Conservation (phyloP, 2,888 invertebrate species). For the Petrolisthes manimaculis region DNA sequence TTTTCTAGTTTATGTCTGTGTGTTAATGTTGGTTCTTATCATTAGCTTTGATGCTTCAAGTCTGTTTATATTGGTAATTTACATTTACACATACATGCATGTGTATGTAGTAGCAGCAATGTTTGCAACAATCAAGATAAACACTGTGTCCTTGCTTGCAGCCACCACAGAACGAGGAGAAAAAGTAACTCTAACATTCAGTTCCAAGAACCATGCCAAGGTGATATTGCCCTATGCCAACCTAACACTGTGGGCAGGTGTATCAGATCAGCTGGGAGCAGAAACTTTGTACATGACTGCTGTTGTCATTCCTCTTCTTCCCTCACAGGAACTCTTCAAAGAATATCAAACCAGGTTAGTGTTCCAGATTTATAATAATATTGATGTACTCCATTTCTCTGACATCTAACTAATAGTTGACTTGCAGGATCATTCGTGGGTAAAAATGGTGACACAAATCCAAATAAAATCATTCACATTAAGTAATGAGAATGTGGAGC, state of each 20-base stretch:
- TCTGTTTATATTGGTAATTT: too few relatives aligned
- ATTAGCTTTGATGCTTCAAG: too few relatives aligned
- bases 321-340: constrained; percentile 36
- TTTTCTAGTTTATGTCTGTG: too few relatives aligned
- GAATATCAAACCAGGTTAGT: constrained; percentile 44
- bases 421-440: not conserved
- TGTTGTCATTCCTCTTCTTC: constrained; percentile 32
- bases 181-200: constrained; percentile 51
- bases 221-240: constrained; percentile 42
- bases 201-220: not conserved
- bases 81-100: too few relatives aligned
- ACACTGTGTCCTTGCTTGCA: not conserved
- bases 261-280: constrained; percentile 39
- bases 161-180: constrained; percentile 16
- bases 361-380: not conserved
- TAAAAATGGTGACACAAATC: not conserved
- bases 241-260: constrained; percentile 50
- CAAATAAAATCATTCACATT: not conserved
- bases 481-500: too few relatives aligned
- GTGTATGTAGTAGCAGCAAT: too few relatives aligned
- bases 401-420: not conserved
- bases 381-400: not conserved
- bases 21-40: too few relatives aligned
- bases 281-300: constrained; percentile 31
- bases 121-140: too few relatives aligned